These are phyloP conservation scores for Calliopsis andreniformis DNA, from an alignment of 1,140 invertebrate genomes.

Conservation along the genomic window DNA sequence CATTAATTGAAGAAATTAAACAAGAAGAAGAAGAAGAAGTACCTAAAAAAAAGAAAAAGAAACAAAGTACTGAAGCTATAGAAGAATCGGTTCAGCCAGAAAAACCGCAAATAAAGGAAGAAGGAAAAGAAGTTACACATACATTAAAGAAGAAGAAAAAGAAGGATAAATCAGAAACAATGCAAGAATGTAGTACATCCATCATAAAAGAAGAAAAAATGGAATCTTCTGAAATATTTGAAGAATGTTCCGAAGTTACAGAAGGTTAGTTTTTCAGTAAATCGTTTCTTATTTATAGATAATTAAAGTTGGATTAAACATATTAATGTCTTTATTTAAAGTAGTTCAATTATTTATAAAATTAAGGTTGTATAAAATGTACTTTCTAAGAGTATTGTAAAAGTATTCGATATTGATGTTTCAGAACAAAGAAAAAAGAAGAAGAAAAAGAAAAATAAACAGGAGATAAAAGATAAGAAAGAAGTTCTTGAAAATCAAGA, in stretches of 20 bases:
- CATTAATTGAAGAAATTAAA: constrained; percentile 76
- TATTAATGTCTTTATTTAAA: neutral
- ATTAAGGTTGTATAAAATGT: constrained; percentile 3
- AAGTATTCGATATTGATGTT: constrained; percentile 38
- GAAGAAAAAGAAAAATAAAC: constrained; percentile 80
- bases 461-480: constrained; percentile 68
- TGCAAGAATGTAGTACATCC: neutral
- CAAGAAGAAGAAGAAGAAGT: constrained; percentile 54
- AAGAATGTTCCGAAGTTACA: neutral
- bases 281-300: constrained; percentile 22
- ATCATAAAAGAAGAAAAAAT: constrained; percentile 30
- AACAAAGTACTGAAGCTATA: constrained; percentile 69
- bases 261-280: constrained; percentile 25
- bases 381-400: neutral
- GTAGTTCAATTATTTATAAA: neutral
- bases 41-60: constrained; percentile 71
- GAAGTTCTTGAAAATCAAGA: constrained; percentile 62
- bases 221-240: constrained; percentile 8
- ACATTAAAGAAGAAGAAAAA: constrained; percentile 55
- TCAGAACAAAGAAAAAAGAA: constrained; percentile 76
- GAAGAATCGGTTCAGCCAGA: constrained; percentile 63
- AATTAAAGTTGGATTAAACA: too few relatives aligned
- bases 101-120: constrained; percentile 55
- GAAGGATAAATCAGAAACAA: constrained; percentile 26
- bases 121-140: constrained; percentile 15